Percentiles rank a stretch among this genome's conserved stretches.
phyloP scores from a whole-genome alignment of 1,140 invertebrate genomes.

The Hyposmocoma kahamanoa region DNA sequence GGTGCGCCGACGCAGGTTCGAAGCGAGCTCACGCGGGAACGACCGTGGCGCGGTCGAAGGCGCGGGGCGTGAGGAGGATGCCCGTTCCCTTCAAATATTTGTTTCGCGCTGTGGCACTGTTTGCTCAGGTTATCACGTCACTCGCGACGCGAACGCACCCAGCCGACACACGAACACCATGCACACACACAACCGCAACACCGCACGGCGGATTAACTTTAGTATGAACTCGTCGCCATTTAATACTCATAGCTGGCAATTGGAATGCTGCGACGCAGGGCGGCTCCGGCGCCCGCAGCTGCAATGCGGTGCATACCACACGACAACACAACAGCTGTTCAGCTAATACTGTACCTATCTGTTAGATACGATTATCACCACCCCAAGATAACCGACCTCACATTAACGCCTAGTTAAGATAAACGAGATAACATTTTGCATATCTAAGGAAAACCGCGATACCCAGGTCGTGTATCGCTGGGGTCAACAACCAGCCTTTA shows the following conservation, averaged over 20 bases:
- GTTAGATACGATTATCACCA: conserved; percentile 61
- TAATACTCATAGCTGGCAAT: no score
- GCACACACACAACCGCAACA: no score
- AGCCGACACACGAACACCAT: no score
- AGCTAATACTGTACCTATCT: conserved; percentile 58
- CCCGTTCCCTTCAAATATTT: conserved; percentile 48
- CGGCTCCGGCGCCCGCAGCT: conserved; percentile 6
- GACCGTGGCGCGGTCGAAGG: conserved; percentile 5
- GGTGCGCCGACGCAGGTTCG: background rate
- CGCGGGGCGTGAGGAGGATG: conserved; percentile 12
- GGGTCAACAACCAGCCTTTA: conserved; percentile 27
- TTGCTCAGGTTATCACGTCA: conserved; percentile 49
- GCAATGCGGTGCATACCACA: conserved; percentile 4
- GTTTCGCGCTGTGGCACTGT: conserved; percentile 37
- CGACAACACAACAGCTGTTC: conserved; percentile 30
- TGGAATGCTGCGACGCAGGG: background rate
- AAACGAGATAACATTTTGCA: conserved; percentile 68
- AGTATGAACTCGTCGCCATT: no score
- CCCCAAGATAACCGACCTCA: conserved; percentile 60
- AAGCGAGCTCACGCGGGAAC: no score
- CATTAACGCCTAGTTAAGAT: conserved; percentile 69
- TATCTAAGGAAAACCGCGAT: conserved; percentile 48
- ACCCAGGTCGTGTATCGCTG: conserved; percentile 23
- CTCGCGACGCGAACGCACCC: conserved; percentile 42
- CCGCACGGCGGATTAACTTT: no score